These are phyloP conservation scores for Paralvinella palmiformis DNA, from an alignment of 1,140 invertebrate genomes.

Conservation along the genomic window DNA sequence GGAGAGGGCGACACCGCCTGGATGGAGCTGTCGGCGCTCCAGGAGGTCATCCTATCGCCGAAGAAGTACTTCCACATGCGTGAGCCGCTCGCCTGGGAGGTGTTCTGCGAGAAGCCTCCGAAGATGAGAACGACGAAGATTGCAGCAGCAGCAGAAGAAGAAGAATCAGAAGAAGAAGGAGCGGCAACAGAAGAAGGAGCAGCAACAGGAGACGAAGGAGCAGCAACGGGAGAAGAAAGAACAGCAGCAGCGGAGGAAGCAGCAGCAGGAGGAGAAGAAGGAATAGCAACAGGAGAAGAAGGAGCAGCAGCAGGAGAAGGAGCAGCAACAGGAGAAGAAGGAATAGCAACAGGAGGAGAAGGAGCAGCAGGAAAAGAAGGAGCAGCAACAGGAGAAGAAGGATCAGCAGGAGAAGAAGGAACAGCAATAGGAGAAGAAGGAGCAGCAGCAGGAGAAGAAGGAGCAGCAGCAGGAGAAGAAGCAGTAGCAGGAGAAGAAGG, in stretches of 20 bases:
- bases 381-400: background rate
- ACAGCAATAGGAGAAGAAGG: no score
- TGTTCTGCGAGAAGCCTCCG: no score
- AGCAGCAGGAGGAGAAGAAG: background rate
- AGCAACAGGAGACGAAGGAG: conserved; percentile 5
- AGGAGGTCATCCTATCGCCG: conserved; percentile 29
- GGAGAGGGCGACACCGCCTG: conserved; percentile 27
- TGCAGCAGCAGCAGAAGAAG: background rate
- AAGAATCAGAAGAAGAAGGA: background rate
- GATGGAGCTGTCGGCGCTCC: conserved; percentile 35
- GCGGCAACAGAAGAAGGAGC: background rate
- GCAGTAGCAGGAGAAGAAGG: background rate
- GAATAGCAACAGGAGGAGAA: background rate
- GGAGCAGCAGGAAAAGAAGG: background rate
- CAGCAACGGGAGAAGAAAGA: background rate
- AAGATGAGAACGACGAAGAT: no score
- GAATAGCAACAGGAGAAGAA: background rate
- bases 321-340: conserved; percentile 1
- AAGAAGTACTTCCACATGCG: conserved; percentile 4
- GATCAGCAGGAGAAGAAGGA: conserved; percentile 6
- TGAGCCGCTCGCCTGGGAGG: no score
- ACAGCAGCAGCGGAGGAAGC: conserved; percentile 6
- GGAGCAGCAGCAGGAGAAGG: background rate
- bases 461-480: background rate
- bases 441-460: conserved; percentile 2